A percentile compares a stretch with the other conserved stretches of the same genome.
Evolutionary conservation across 1,140 invertebrate species (phyloP).

Genomic region (Drosophila varians): DNA sequence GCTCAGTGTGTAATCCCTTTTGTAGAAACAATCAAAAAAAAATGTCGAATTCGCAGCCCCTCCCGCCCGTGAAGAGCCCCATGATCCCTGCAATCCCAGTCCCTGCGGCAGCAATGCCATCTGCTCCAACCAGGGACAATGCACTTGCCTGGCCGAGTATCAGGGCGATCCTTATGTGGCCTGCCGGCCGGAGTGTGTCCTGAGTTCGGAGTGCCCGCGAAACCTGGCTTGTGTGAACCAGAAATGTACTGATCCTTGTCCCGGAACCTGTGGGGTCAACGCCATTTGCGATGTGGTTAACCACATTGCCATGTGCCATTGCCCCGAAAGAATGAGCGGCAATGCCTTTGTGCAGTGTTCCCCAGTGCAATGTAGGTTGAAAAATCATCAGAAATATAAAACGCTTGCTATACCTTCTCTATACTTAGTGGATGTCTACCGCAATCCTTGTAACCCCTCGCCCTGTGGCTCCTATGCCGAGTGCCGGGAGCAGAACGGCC

Average conservation of each 20-base stretch:
- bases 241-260: slow-evolving; percentile 90
- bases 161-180: slow-evolving; percentile 87
- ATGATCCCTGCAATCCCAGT: slow-evolving; percentile 85
- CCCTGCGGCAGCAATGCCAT: slow-evolving; percentile 87
- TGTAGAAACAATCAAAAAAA: slow-evolving; percentile 8
- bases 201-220: slow-evolving; percentile 91
- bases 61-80: slow-evolving; percentile 76
- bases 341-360: slow-evolving; percentile 88
- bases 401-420: not conserved
- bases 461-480: slow-evolving; percentile 89
- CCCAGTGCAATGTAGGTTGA: slow-evolving; percentile 84
- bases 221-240: slow-evolving; percentile 89
- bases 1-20: not conserved
- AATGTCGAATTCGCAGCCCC: slow-evolving; percentile 47
- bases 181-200: slow-evolving; percentile 92
- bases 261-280: slow-evolving; percentile 89
- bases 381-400: not conserved
- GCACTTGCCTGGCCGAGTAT: slow-evolving; percentile 87
- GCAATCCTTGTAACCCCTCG: slow-evolving; percentile 88
- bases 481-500: slow-evolving; percentile 85
- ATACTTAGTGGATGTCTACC: slow-evolving; percentile 58
- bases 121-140: slow-evolving; percentile 89
- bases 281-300: slow-evolving; percentile 91
- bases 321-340: slow-evolving; percentile 88
- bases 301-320: slow-evolving; percentile 90